phyloP scores from a whole-genome alignment of 1,140 invertebrate genomes.

The Delia radicum region DNA sequence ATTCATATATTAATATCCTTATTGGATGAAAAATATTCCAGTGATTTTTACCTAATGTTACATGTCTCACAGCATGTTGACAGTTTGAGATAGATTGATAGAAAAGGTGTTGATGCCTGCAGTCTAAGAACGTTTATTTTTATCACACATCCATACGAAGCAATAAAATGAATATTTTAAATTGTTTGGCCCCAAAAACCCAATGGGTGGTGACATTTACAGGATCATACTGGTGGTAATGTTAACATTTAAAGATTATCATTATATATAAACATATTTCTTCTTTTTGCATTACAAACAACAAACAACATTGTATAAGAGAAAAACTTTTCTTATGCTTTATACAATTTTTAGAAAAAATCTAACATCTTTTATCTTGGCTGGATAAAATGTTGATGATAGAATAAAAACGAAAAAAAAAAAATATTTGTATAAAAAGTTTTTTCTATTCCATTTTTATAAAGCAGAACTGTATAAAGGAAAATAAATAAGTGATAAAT shows the following conservation, averaged over 20 bases:
- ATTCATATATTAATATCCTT: too few species aligned
- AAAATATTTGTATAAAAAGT: background rate
- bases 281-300: background rate
- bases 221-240: background rate
- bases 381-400: constrained; percentile 14
- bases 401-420: background rate
- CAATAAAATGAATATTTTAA: background rate
- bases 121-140: constrained; percentile 11
- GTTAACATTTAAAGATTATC: background rate
- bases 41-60: constrained; percentile 17
- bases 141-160: background rate
- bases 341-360: background rate
- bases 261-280: background rate
- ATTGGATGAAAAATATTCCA: background rate
- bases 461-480: background rate
- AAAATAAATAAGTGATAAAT: background rate
- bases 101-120: constrained; percentile 23
- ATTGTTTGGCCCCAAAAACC: background rate
- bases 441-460: background rate
- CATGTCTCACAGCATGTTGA: constrained; percentile 19
- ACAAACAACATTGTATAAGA: background rate
- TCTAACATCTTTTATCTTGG: constrained; percentile 14
- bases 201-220: constrained; percentile 9
- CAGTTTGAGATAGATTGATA: constrained; percentile 19
- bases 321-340: background rate